These are phyloP conservation scores for Ectropis grisescens DNA, from an alignment of 1,140 invertebrate genomes.

Conservation along the genomic window DNA sequence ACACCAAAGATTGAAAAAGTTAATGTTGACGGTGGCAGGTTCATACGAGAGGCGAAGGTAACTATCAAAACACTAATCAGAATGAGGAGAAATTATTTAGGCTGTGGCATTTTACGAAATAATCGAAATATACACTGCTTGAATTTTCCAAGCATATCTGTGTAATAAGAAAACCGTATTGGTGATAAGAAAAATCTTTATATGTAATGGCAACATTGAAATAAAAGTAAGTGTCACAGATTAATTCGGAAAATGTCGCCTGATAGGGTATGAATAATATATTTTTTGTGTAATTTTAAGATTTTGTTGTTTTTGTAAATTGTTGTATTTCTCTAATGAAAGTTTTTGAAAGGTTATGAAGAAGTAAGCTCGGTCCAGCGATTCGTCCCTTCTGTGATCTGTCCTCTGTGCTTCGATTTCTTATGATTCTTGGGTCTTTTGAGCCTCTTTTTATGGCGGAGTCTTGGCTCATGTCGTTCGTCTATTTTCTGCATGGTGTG, in stretches of 20 bases:
- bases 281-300: no score
- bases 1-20: constrained; percentile 95
- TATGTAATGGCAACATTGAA: no score
- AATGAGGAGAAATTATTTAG: constrained; percentile 6
- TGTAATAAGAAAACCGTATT: no score
- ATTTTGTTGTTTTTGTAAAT: no score
- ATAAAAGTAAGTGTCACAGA: no score
- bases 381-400: constrained; percentile 16
- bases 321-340: constrained; percentile 16
- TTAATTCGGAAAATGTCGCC: no score
- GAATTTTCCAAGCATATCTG: no score
- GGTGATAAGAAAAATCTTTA: no score
- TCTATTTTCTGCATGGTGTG: neutral
- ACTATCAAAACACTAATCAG: constrained; percentile 30
- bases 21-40: constrained; percentile 93
- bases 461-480: constrained; percentile 7
- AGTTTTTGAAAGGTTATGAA: constrained; percentile 20
- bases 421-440: constrained; percentile 8
- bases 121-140: no score
- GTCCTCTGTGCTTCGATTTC: constrained; percentile 10
- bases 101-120: constrained; percentile 16
- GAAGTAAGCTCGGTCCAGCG: constrained; percentile 48
- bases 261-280: no score
- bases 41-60: constrained; percentile 98
- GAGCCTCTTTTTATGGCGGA: constrained; percentile 10